Evolutionary conservation across 2,113 vertebrate genomes (phyloP).

Genomic region (Pelusios castaneus): DNA sequence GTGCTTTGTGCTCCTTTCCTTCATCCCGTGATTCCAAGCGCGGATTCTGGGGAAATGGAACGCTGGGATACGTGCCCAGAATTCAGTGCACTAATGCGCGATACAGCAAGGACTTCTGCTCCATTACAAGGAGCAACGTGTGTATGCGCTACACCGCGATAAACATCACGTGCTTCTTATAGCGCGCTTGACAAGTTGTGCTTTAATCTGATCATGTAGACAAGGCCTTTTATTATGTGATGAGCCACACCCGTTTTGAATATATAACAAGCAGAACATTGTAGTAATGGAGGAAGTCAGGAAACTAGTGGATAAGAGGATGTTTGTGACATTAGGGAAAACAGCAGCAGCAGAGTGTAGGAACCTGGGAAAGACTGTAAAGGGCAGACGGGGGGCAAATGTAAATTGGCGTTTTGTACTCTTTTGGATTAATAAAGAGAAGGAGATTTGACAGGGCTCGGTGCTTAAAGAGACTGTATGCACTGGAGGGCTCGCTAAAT

Average conservation of each 20-base stretch:
- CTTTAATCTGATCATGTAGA: too few species aligned
- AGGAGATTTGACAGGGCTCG: background rate
- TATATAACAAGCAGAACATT: too few species aligned
- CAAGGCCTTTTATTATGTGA: background rate
- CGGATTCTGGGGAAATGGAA: too few species aligned
- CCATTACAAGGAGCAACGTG: too few species aligned
- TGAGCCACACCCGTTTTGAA: background rate
- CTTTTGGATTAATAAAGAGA: background rate
- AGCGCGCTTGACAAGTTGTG: too few species aligned
- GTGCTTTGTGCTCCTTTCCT: too few species aligned
- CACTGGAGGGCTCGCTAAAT: background rate
- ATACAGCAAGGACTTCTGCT: too few species aligned
- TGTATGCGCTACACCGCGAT: too few species aligned
- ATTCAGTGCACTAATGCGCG: too few species aligned
- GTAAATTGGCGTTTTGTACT: background rate
- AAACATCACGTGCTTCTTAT: too few species aligned
- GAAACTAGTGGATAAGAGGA: background rate
- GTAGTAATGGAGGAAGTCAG: background rate
- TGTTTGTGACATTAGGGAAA: background rate
- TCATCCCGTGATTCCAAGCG: too few species aligned
- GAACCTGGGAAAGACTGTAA: background rate
- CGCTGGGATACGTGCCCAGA: too few species aligned
- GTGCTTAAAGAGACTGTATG: background rate
- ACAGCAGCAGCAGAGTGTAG: background rate
- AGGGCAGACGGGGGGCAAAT: background rate